phyloP scores from a whole-genome alignment of 2,797 vertebrate species.

The Anas flavirostris region DNA sequence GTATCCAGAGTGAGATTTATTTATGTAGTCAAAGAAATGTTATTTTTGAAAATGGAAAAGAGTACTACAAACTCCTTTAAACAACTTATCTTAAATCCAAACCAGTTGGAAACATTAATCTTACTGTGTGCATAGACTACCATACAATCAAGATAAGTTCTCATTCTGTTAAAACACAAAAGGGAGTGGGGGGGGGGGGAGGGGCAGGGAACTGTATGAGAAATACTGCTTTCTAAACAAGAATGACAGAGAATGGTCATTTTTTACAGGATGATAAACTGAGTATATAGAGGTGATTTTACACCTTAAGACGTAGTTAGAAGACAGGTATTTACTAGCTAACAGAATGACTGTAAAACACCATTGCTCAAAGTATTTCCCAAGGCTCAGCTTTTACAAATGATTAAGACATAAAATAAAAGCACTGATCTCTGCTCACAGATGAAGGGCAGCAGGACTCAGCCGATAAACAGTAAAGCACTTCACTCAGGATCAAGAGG shows the following conservation, averaged over 20 bases:
- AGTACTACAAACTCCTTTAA: not conserved
- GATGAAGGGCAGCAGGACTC: not conserved
- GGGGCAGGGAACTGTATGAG: not conserved
- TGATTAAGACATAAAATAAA: not conserved
- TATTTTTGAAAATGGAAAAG: not conserved
- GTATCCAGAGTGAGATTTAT: not conserved
- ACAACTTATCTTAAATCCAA: not conserved
- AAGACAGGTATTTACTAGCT: not conserved
- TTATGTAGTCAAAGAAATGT: not conserved
- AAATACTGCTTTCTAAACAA: not conserved
- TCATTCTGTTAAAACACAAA: not conserved
- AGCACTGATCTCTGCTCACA: not conserved
- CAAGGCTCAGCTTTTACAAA: not conserved
- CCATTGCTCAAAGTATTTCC: not conserved
- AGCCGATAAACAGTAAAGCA: not conserved
- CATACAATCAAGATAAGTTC: not conserved
- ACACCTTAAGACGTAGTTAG: not conserved
- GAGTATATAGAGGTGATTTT: not conserved
- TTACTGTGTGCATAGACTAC: not conserved
- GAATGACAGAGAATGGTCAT: not conserved
- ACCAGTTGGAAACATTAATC: not conserved
- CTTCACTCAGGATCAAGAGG: not conserved
- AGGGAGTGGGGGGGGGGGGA: too few relatives aligned
- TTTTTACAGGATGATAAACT: not conserved
- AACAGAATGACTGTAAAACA: not conserved